Evolutionary conservation across 2,797 vertebrate genomes (phyloP), one percentile per base, ranked within the genome.

Genomic region (Craterocephalus amniculus): DNA sequence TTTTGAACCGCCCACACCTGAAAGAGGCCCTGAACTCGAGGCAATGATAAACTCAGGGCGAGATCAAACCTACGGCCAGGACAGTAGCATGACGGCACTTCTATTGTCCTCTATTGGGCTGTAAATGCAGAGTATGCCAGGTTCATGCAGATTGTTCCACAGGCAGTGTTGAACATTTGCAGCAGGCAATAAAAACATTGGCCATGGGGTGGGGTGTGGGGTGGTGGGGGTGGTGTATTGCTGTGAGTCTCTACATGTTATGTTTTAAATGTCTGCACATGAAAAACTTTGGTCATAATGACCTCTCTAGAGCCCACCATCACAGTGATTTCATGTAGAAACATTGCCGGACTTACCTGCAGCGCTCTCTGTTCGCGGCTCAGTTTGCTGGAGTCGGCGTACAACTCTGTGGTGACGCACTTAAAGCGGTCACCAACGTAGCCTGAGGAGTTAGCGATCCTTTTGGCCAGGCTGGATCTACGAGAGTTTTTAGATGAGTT

Each of bases 371-470:
- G 98, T 90, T 99, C 98, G 64, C 98, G 95, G 93, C 97, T 97
- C 86, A 99, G 95, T 92, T 99, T 97, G 94, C 97, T 99, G 89
- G 97, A 97, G 91, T 99, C 98, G 0, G 97, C 97, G 0, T 98
- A 99, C 86, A 99, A 95, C 88, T 99, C 98, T 0, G 97, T 98
- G 40, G 98, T 99, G 91, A 99, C 95, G 68, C 96, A 99, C 93
- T 99, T 99, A 95, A 99, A 97, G 76, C 97, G 96, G 90, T 99
- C 98, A 72, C 98, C 98, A 91, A 99, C 98, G 3, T 97, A 99
- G 94, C 98, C 98, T 0, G 97, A 94, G 24, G 98, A 99, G 92
- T 99, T 99, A 31, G 97, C 98, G 0, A 99, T 99, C 89, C 98
- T 94, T 86, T 98, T 99, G 75, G 97, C 96, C 91, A 99, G 77